These are phyloP conservation scores for Butastur rufipennis DNA, from an alignment of 2,113 vertebrate species.

Conservation along the genomic window DNA sequence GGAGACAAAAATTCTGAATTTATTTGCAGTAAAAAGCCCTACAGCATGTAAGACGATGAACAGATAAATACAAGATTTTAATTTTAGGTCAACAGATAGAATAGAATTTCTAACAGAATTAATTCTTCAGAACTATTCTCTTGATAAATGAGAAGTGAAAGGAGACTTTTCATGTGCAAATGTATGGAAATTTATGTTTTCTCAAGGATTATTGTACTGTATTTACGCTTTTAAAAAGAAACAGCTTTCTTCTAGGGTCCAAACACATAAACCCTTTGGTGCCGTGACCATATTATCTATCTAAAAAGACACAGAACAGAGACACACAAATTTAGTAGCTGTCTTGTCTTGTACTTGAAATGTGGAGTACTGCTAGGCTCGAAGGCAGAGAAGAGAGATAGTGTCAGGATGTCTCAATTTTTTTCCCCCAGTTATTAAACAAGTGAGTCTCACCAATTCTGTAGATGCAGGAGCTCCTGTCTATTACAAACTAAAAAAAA, in stretches of 20 bases:
- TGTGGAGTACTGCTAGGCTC: not conserved
- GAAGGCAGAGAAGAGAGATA: not conserved
- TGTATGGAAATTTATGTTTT: not conserved
- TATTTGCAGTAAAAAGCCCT: not conserved
- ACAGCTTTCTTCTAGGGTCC: not conserved
- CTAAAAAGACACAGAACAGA: not conserved
- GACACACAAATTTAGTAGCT: not conserved
- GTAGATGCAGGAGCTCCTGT: not conserved
- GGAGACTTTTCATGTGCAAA: not conserved
- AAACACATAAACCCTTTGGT: not conserved
- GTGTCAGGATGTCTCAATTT: not conserved
- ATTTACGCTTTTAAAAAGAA: not conserved
- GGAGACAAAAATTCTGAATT: not conserved
- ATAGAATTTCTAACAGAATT: not conserved
- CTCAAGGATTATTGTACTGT: not conserved
- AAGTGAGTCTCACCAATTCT: not conserved
- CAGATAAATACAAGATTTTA: not conserved
- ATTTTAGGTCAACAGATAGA: not conserved
- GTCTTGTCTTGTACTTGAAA: not conserved
- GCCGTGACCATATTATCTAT: not conserved
- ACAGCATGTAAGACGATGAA: rapidly evolving
- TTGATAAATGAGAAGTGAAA: not conserved
- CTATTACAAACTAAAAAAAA: not conserved
- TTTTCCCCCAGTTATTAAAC: not conserved
- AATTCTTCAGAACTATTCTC: not conserved